These are phyloP conservation scores for Nomada lathburiana DNA, from an alignment of 2,888 invertebrate genomes.

Conservation along the genomic window DNA sequence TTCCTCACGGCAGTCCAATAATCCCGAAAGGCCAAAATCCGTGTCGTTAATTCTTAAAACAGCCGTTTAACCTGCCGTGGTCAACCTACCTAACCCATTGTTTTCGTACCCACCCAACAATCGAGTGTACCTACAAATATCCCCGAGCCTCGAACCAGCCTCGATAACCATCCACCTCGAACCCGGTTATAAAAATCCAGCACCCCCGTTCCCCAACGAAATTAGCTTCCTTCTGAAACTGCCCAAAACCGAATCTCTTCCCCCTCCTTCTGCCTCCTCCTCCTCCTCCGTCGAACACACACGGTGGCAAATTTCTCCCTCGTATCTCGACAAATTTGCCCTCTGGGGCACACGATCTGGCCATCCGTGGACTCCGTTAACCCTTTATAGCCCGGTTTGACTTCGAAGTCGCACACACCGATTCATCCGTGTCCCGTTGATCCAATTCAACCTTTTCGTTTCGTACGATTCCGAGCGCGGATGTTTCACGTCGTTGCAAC, in stretches of 20 bases:
- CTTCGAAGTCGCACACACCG: too few relatives aligned
- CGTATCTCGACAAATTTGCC: conserved; percentile 30
- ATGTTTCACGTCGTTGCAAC: too few relatives aligned
- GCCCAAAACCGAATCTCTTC: neutral
- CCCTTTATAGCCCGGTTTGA: too few relatives aligned
- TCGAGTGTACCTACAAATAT: neutral
- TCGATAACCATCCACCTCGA: neutral
- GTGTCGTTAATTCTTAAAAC: neutral
- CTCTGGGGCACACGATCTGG: conserved; percentile 34
- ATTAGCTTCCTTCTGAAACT: neutral
- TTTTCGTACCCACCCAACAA: neutral
- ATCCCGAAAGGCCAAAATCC: neutral
- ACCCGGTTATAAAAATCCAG: neutral
- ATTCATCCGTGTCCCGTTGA: too few relatives aligned
- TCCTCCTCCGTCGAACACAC: neutral
- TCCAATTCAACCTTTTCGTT: too few relatives aligned
- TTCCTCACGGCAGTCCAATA: neutral
- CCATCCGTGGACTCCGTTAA: conserved; percentile 57
- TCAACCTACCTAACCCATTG: conserved; percentile 6
- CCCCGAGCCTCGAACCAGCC: neutral
- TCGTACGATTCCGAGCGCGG: too few relatives aligned
- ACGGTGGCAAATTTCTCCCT: neutral
- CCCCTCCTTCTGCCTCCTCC: too few relatives aligned
- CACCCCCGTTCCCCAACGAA: neutral
- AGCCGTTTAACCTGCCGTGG: neutral